These are phyloP conservation scores for Holothuria leucospilota DNA, from an alignment of 53 echinoderm and acorn worm genomes.

Conservation along the genomic window DNA sequence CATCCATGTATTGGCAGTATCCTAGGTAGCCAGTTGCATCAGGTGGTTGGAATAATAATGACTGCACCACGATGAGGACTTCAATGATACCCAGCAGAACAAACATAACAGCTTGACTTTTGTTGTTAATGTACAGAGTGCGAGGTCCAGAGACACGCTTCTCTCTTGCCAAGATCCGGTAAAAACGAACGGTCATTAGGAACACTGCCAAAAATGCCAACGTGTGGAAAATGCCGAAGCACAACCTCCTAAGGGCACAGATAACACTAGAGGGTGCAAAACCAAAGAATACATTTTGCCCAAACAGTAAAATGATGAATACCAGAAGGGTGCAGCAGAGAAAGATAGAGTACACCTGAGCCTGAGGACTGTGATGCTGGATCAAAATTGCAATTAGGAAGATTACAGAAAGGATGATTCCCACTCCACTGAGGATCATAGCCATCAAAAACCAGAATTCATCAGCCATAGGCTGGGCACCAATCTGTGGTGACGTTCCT, in stretches of 20 bases:
- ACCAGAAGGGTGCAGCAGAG: slow-evolving; percentile 64
- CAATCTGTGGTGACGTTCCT: background rate
- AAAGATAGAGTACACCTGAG: slow-evolving; percentile 70
- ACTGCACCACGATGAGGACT: slow-evolving; percentile 63
- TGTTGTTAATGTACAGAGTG: slow-evolving; percentile 58
- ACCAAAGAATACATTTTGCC: slow-evolving; percentile 54
- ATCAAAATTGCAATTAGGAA: slow-evolving; percentile 55
- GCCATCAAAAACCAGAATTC: slow-evolving; percentile 61
- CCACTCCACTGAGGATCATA: slow-evolving; percentile 53
- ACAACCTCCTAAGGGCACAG: slow-evolving; percentile 60
- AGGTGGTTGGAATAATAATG: slow-evolving; percentile 63
- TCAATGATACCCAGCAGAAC: slow-evolving; percentile 50
- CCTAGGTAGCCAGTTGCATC: background rate
- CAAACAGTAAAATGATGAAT: slow-evolving; percentile 64
- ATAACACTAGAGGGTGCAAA: slow-evolving; percentile 30
- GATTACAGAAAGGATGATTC: slow-evolving; percentile 50
- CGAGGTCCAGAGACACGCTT: slow-evolving; percentile 68
- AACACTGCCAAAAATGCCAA: slow-evolving; percentile 68
- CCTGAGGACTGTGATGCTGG: slow-evolving; percentile 52
- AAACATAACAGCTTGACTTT: slow-evolving; percentile 64
- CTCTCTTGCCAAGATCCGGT: slow-evolving; percentile 65
- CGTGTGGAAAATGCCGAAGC: slow-evolving; percentile 49
- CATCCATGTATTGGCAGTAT: slow-evolving; percentile 39
- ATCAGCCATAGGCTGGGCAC: background rate
- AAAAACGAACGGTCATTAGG: slow-evolving; percentile 66